Percentiles rank a stretch among this genome's conserved stretches.
Evolutionary conservation across 2,797 vertebrate genomes (phyloP).

Genomic region (Phataginus tetradactyla): DNA sequence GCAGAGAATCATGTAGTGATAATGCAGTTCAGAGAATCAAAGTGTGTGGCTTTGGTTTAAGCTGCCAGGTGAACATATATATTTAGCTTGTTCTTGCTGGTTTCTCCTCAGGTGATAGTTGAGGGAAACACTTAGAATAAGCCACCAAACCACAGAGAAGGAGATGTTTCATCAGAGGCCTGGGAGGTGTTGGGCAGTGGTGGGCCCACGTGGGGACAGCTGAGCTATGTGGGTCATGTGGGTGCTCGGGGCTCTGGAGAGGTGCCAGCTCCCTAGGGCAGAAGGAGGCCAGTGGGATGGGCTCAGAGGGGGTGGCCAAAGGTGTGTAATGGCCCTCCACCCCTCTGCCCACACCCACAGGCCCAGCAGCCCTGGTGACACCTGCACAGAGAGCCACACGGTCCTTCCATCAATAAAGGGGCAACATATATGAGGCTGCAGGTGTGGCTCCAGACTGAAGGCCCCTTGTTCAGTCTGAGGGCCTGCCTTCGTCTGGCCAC

Average conservation of each 20-base stretch:
- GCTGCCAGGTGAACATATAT: neutral
- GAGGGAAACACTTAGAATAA: neutral
- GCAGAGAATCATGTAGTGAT: neutral
- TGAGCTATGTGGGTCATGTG: neutral
- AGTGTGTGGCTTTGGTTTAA: neutral
- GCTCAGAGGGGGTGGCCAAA: too few relatives aligned
- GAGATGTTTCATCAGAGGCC: neutral
- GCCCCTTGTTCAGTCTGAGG: neutral
- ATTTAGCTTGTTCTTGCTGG: neutral
- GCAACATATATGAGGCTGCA: too few relatives aligned
- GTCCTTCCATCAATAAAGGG: neutral
- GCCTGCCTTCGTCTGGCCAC: neutral
- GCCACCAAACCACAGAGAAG: neutral
- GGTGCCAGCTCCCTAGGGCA: neutral
- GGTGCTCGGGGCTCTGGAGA: neutral
- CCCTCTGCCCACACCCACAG: too few relatives aligned
- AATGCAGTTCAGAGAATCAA: neutral
- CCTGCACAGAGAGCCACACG: neutral
- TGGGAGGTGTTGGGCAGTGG: neutral
- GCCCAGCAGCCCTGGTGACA: too few relatives aligned
- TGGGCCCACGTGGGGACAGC: neutral
- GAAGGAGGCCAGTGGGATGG: neutral
- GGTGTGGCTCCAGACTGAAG: neutral
- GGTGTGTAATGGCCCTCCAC: too few relatives aligned
- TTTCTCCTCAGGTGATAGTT: neutral